Conservation (phyloP, 2,888 invertebrate species). For the Eudasyphora cyanicolor region DNA sequence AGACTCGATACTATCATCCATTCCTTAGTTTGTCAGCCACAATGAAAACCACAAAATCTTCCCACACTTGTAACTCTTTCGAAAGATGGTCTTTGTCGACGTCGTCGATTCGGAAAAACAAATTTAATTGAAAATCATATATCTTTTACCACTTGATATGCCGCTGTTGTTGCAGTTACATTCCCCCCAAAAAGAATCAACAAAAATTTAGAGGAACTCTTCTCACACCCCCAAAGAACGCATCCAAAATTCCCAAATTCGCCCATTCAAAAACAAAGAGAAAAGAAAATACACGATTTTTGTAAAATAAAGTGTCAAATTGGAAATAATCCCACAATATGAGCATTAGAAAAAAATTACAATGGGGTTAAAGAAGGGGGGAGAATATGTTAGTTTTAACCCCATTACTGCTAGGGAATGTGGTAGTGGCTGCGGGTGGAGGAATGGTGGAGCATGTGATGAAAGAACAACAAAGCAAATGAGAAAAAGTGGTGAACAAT, state of each 20-base stretch:
- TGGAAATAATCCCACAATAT: constrained; percentile 59
- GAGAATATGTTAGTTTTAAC: constrained; percentile 38
- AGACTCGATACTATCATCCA: background rate
- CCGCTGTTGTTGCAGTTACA: background rate
- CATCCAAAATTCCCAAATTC: constrained; percentile 56
- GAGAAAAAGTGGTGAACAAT: constrained; percentile 10
- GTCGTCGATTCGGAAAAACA: constrained; percentile 34
- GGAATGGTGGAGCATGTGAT: background rate
- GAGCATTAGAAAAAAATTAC: constrained; percentile 28
- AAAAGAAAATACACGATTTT: constrained; percentile 34
- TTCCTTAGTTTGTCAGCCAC: background rate
- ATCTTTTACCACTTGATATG: constrained; percentile 64
- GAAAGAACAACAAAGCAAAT: background rate
- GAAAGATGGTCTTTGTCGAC: constrained; percentile 17
- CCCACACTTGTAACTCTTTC: constrained; percentile 65
- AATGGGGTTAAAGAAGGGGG: background rate
- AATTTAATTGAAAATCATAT: constrained; percentile 65
- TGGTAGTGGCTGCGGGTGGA: background rate
- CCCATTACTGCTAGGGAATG: background rate
- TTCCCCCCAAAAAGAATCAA: background rate
- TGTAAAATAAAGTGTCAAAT: constrained; percentile 62
- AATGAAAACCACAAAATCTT: constrained; percentile 55
- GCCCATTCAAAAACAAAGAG: constrained; percentile 45
- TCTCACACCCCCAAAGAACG: constrained; percentile 27
- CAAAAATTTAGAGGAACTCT: background rate